Base-by-base conservation (phyloP, 2,113 vertebrate species). In the Grammomys dolichurus region DNA sequence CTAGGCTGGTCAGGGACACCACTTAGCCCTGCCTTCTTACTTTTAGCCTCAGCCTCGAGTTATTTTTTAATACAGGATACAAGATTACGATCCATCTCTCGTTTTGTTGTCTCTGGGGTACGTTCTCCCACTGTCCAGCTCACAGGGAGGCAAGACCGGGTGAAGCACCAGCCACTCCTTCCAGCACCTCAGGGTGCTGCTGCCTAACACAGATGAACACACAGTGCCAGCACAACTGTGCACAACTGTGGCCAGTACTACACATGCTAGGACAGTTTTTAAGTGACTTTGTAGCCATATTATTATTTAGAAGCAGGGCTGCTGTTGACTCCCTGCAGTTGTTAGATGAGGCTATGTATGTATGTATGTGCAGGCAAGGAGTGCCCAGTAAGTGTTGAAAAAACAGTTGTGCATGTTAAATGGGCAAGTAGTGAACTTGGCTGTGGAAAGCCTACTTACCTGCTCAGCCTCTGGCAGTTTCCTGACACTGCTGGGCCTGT, bases 161-260 rank as follows among this genome's bases (percentile, higher is more conserved):
- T 13, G 77, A 36, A 24, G n/a, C 0, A 2, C 26, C 31, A 36
- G 14, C 13, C 63, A 17, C 40, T 58, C 1, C 5, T 46, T 51
- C 28, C 54, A 51, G 43, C 2, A 1, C 51, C 56, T 2, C 1
- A 54, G 46, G 14, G 36, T 26, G 10, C 54, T 40, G 54, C 46
- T 24, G 56, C 26, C 16, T 0, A 0, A 17, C 36, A n/a, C 51
- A 20, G 70, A 65, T 3, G 26, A 40, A 1, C 1, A 9, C 31
- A 60, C 17, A 0, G 1, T 33, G 12, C 75, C 22, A 3, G 0
- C 3, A 1, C 14, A 40, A 40, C 40, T 40, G 28, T 70, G 26
- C 7, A 0, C 2, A 76, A 8, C 5, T 4, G 20, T 67, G 87
- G 46, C 17, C 67, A 7, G 43, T 17, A 20, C 7, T 11, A 9